Conservation (phyloP, 2,113 vertebrate species). For the Mirza zaza region DNA sequence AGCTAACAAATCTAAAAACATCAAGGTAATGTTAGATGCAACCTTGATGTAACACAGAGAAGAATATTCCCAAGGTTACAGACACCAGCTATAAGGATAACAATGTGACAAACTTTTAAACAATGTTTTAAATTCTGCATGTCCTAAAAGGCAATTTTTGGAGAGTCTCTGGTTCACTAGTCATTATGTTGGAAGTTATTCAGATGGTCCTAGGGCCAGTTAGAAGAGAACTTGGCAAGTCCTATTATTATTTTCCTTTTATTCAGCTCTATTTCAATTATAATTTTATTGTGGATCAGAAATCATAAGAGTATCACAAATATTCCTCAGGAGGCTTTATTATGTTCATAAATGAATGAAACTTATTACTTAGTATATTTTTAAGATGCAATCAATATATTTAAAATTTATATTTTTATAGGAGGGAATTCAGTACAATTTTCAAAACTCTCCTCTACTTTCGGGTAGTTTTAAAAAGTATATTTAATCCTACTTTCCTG, state of each 20-base stretch:
- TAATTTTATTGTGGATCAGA: background rate
- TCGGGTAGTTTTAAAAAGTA: background rate
- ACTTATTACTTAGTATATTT: background rate
- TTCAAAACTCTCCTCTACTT: slow-evolving; percentile 24
- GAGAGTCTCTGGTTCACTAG: background rate
- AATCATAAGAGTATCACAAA: slow-evolving; percentile 36
- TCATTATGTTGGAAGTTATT: background rate
- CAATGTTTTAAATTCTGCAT: background rate
- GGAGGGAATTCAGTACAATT: background rate
- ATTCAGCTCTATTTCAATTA: slow-evolving; percentile 17
- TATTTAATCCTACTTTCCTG: background rate
- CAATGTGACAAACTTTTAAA: background rate
- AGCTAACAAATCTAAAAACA: slow-evolving; percentile 30
- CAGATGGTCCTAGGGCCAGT: background rate
- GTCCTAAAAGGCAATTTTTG: background rate
- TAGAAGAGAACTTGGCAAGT: background rate
- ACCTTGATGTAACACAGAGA: background rate
- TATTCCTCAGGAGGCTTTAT: background rate
- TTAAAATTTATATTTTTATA: background rate
- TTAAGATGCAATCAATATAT: background rate
- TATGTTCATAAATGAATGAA: background rate
- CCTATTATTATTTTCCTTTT: background rate
- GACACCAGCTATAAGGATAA: background rate
- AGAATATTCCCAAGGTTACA: background rate
- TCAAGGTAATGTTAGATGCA: background rate